A percentile compares a stretch with the other conserved stretches of the same genome.
phyloP scores from a whole-genome alignment of 2,113 vertebrate species.

The Pipa parva region DNA sequence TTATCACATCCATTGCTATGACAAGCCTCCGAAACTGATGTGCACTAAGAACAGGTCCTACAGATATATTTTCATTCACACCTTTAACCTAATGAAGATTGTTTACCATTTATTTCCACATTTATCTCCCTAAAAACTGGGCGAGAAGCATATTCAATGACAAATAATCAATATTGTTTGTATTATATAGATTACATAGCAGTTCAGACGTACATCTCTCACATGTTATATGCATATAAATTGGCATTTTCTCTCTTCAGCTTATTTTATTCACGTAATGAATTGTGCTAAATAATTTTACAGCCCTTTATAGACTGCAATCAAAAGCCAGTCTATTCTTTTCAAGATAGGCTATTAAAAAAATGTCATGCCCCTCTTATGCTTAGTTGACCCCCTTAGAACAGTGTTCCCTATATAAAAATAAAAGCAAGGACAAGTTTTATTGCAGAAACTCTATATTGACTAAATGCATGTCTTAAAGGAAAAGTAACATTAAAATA shows the following conservation, averaged over 20 bases:
- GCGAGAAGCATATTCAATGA: conserved; percentile 29
- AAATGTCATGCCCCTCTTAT: conserved; percentile 35
- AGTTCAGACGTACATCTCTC: conserved; percentile 37
- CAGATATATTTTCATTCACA: conserved; percentile 26
- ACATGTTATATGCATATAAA: conserved; percentile 39
- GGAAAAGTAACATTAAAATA: neutral
- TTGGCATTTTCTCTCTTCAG: conserved; percentile 31
- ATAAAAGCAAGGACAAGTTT: conserved; percentile 17
- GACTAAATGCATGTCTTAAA: neutral
- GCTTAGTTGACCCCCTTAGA: conserved; percentile 13
- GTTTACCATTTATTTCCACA: conserved; percentile 39
- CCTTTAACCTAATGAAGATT: conserved; percentile 41
- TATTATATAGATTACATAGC: conserved; percentile 43
- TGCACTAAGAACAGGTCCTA: conserved; percentile 30
- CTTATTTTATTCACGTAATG: conserved; percentile 39
- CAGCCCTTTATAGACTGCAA: conserved; percentile 33
- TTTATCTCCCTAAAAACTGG: conserved; percentile 26
- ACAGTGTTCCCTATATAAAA: conserved; percentile 1
- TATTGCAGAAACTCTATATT: neutral
- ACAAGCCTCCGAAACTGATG: conserved; percentile 14
- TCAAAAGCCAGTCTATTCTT: conserved; percentile 20
- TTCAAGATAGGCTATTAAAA: conserved; percentile 34
- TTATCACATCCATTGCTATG: conserved; percentile 26
- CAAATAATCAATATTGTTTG: conserved; percentile 42
- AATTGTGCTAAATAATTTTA: conserved; percentile 40